These are phyloP conservation scores for Sebastes fasciatus DNA, from an alignment of 2,113 vertebrate species.

Conservation along the genomic window DNA sequence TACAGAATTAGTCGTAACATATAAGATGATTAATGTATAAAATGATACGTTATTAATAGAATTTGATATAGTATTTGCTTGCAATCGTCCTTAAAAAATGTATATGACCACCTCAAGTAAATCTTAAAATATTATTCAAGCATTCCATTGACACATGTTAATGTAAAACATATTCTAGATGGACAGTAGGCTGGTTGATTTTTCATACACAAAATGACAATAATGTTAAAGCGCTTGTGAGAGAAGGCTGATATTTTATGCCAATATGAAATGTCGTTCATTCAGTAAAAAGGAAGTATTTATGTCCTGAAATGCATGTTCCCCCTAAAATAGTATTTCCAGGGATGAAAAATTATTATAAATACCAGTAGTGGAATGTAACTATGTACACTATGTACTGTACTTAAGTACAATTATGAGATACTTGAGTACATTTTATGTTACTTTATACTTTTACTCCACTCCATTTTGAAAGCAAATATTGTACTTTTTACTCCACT, in stretches of 20 bases:
- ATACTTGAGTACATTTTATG: too few species aligned
- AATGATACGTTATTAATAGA: not conserved
- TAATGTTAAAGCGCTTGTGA: too few species aligned
- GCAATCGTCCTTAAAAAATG: not conserved
- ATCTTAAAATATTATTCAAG: not conserved
- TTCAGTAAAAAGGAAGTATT: not conserved
- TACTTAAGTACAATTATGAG: too few species aligned
- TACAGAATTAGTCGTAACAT: not conserved
- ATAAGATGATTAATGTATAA: not conserved
- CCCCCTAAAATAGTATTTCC: not conserved
- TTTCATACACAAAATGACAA: too few species aligned
- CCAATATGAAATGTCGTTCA: not conserved
- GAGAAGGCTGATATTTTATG: too few species aligned
- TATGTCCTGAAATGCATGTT: not conserved
- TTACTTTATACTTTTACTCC: too few species aligned
- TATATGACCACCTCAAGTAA: not conserved
- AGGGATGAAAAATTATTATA: not conserved
- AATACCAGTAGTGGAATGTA: too few species aligned
- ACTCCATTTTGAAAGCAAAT: too few species aligned
- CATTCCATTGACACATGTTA: not conserved
- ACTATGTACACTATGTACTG: too few species aligned
- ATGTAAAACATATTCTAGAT: not conserved
- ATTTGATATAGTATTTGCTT: not conserved
- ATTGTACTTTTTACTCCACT: too few species aligned
- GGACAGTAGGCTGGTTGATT: too few species aligned